Conservation (phyloP, 2,113 vertebrate species). For the Forbesichthys papilliferus region DNA sequence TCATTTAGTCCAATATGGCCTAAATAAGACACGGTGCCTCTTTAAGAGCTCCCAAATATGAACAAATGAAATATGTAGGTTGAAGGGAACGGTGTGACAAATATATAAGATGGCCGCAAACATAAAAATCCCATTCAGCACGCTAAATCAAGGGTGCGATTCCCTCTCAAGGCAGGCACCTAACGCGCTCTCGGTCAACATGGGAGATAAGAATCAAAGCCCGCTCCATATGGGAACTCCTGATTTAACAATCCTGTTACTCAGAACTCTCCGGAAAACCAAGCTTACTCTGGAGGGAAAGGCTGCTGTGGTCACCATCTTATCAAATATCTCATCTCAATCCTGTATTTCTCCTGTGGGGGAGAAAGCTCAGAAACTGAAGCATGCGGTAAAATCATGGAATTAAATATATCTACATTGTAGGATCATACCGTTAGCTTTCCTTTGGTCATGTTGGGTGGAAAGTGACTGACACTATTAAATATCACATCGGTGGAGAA, state of each 20-base stretch:
- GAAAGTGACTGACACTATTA: conserved; percentile 46
- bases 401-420: conserved; percentile 15
- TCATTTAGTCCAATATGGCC: not conserved
- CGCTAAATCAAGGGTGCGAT: conserved; percentile 24
- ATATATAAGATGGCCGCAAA: conserved; percentile 33
- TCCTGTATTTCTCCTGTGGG: not conserved
- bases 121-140: conserved; percentile 25
- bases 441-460: conserved; percentile 35
- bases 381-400: not conserved
- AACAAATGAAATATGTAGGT: conserved; percentile 40
- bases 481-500: conserved; percentile 33
- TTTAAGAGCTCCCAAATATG: conserved; percentile 47
- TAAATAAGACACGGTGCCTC: conserved; percentile 27
- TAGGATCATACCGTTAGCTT: conserved; percentile 17
- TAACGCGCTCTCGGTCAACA: conserved; percentile 39
- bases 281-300: conserved; percentile 6
- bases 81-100: conserved; percentile 35
- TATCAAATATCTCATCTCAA: conserved; percentile 18
- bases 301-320: conserved; percentile 41
- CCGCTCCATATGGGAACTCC: conserved; percentile 23
- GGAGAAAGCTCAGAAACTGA: too few relatives aligned
- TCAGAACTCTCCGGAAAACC: conserved; percentile 37
- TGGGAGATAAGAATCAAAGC: conserved; percentile 40
- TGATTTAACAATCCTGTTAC: conserved; percentile 41
- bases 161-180: conserved; percentile 29